Evolutionary conservation across 1,140 invertebrate genomes (phyloP).

Genomic region (Temnothorax curvispinosus): DNA sequence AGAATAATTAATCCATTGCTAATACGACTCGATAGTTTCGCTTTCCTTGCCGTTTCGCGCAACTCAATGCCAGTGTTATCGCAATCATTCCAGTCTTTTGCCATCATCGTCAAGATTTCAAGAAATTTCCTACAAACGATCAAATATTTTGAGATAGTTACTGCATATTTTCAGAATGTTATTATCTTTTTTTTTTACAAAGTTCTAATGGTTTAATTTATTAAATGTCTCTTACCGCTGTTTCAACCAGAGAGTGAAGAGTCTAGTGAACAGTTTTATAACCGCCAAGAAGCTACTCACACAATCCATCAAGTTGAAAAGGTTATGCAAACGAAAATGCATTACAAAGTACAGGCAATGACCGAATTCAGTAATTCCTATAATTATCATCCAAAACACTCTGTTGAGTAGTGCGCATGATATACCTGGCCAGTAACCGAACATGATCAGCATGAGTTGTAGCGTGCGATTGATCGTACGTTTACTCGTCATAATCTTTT

Average conservation of each 20-base stretch:
- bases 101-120: slow-evolving; percentile 16
- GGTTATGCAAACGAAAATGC: slow-evolving; percentile 28
- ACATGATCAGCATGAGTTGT: slow-evolving; percentile 29
- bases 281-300: slow-evolving; percentile 40
- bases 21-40: slow-evolving; percentile 27
- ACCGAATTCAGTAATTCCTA: slow-evolving; percentile 16
- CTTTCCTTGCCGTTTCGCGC: not conserved
- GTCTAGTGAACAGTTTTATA: slow-evolving; percentile 17
- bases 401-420: slow-evolving; percentile 18
- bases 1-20: slow-evolving; percentile 49
- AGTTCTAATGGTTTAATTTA: not conserved
- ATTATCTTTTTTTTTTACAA: not conserved
- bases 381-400: slow-evolving; percentile 43
- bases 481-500: slow-evolving; percentile 17
- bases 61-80: not conserved
- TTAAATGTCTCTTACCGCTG: slow-evolving; percentile 38
- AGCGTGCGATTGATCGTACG: slow-evolving; percentile 44
- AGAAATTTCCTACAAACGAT: slow-evolving; percentile 17
- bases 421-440: slow-evolving; percentile 47
- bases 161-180: not conserved
- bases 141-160: not conserved
- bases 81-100: slow-evolving; percentile 3
- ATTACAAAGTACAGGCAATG: slow-evolving; percentile 34
- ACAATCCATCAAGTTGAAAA: slow-evolving; percentile 48
- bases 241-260: slow-evolving; percentile 42